Percentiles rank a stretch among this genome's conserved stretches.
phyloP scores from a whole-genome alignment of 2,797 vertebrate species.

The Argentina silus region DNA sequence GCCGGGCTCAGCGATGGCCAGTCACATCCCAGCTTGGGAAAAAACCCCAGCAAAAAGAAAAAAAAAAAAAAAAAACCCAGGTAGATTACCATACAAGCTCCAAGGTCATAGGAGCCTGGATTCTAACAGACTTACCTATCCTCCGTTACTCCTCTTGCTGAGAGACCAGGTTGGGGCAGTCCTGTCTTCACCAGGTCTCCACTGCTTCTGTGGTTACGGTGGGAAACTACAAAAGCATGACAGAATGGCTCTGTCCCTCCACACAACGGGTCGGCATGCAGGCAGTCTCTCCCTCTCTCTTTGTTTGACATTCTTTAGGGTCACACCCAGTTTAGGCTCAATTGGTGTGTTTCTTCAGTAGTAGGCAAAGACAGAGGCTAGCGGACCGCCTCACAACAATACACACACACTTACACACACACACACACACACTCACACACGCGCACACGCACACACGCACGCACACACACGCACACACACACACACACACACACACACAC shows the following conservation, averaged over 20 bases:
- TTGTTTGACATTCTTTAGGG: constrained; percentile 80
- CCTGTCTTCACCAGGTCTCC: constrained; percentile 11
- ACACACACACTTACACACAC: background rate
- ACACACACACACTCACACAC: background rate
- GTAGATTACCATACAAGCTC: background rate
- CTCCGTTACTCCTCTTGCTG: background rate
- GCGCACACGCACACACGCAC: background rate
- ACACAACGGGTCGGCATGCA: constrained; percentile 1
- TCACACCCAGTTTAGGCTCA: constrained; percentile 85
- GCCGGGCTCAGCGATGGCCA: background rate
- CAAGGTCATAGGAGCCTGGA: background rate
- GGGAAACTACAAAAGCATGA: constrained; percentile 42
- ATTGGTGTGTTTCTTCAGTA: constrained; percentile 66
- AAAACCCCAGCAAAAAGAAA: background rate
- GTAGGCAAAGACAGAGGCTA: constrained; percentile 20
- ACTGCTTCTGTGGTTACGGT: constrained; percentile 34
- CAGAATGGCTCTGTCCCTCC: constrained; percentile 16
- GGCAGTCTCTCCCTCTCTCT: constrained; percentile 37
- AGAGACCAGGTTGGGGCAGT: background rate
- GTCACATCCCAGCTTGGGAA: background rate
- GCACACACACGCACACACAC: too few relatives aligned
- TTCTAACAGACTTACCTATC: background rate
- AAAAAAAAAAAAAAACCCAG: background rate
- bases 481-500: too few relatives aligned
- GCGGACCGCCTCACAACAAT: constrained; percentile 33